phyloP scores from a whole-genome alignment of 2,113 vertebrate genomes.

The Apteryx mantelli region DNA sequence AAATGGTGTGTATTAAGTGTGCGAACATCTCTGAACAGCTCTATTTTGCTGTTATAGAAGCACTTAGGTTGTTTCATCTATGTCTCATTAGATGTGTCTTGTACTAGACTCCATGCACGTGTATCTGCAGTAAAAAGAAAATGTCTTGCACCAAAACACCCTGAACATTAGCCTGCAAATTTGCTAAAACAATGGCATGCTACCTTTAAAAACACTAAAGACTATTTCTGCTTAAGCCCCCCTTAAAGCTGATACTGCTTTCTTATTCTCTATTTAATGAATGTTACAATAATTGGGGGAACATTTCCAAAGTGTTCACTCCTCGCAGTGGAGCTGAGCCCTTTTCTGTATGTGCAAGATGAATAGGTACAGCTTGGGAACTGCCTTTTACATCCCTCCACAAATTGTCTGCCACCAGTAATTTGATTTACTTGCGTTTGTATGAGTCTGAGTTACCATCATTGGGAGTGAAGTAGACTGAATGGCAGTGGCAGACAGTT shows the following conservation, averaged over 20 bases:
- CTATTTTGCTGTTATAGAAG: neutral
- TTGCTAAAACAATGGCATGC: neutral
- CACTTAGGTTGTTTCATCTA: neutral
- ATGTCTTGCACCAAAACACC: neutral
- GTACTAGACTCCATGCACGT: rapidly evolving
- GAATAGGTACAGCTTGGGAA: neutral
- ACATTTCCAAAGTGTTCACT: neutral
- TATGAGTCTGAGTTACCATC: neutral
- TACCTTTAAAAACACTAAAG: neutral
- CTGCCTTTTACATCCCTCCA: too few relatives aligned
- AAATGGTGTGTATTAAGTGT: neutral
- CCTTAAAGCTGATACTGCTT: neutral
- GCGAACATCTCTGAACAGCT: neutral
- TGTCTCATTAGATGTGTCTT: neutral
- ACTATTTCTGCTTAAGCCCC: neutral
- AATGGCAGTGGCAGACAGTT: neutral
- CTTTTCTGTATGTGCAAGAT: neutral
- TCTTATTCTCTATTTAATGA: neutral
- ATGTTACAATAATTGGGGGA: neutral
- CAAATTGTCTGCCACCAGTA: neutral
- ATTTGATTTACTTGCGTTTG: neutral
- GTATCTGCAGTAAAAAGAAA: neutral
- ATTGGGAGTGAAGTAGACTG: neutral
- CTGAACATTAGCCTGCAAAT: neutral
- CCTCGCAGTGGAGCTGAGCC: neutral